phyloP scores from a whole-genome alignment of 2,888 invertebrate genomes.

The Mesorhabditis belari region DNA sequence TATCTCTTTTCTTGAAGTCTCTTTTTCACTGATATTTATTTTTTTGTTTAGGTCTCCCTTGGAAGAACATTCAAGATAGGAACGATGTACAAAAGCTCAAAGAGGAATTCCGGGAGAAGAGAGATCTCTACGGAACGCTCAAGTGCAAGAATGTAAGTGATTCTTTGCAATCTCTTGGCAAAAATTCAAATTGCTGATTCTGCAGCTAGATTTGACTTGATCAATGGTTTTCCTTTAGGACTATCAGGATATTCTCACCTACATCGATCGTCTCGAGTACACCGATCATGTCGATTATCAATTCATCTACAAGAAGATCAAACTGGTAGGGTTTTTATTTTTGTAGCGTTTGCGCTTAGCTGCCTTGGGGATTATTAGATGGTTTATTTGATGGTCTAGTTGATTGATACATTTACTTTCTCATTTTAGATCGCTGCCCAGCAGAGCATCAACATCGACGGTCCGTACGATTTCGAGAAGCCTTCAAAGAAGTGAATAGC shows the following conservation, averaged over 20 bases:
- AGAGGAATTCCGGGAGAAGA: slow-evolving; percentile 23
- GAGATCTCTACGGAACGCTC: neutral
- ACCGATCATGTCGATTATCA: slow-evolving; percentile 33
- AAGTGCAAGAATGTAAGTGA: too few species aligned
- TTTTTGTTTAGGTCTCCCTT: neutral
- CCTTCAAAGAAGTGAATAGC: too few species aligned
- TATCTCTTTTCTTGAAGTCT: too few species aligned
- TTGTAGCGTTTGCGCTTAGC: neutral
- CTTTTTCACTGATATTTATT: too few species aligned
- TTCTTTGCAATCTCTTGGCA: too few species aligned
- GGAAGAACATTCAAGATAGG: neutral
- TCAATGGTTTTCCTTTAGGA: too few species aligned
- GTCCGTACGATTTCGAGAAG: neutral
- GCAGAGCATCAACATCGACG: neutral
- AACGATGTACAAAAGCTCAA: slow-evolving; percentile 22
- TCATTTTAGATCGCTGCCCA: neutral
- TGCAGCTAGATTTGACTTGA: too few species aligned
- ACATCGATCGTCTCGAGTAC: slow-evolving; percentile 34
- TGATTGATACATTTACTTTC: neutral
- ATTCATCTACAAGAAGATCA: slow-evolving; percentile 28
- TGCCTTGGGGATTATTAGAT: neutral
- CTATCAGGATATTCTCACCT: slow-evolving; percentile 30
- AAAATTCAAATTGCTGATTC: too few species aligned
- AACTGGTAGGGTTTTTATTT: too few species aligned
- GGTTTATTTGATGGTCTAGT: neutral